phyloP scores from a whole-genome alignment of 2,888 invertebrate genomes.

The Tinea pellionella region DNA sequence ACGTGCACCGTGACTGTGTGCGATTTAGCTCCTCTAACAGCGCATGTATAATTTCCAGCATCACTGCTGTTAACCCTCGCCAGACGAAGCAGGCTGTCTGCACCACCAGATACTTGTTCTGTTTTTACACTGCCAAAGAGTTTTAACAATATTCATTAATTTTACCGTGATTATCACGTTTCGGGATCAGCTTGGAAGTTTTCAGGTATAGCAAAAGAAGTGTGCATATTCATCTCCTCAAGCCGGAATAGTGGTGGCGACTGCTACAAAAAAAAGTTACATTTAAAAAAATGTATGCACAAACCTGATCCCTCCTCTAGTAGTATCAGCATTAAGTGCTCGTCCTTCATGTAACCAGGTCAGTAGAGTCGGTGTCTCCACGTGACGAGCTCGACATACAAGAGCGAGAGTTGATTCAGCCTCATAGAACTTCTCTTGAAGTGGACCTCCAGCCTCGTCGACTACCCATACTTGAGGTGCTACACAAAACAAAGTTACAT shows the following conservation, averaged over 20 bases:
- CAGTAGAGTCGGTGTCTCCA: slow-evolving; percentile 52
- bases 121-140: slow-evolving; percentile 46
- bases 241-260: no score
- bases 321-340: slow-evolving; percentile 73
- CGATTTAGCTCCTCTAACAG: slow-evolving; percentile 73
- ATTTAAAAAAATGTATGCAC: no score
- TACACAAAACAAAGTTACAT: slow-evolving; percentile 36
- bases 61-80: slow-evolving; percentile 65
- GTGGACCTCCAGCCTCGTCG: slow-evolving; percentile 73
- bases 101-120: slow-evolving; percentile 57
- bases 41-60: slow-evolving; percentile 79
- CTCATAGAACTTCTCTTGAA: slow-evolving; percentile 76
- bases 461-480: slow-evolving; percentile 78
- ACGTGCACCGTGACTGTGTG: slow-evolving; percentile 78
- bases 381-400: slow-evolving; percentile 66
- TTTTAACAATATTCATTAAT: not conserved
- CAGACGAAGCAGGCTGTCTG: slow-evolving; percentile 58
- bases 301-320: slow-evolving; percentile 74
- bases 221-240: no score
- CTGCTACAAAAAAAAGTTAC: no score
- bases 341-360: slow-evolving; percentile 75
- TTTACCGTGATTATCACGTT: no score
- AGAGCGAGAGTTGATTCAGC: slow-evolving; percentile 76
- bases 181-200: no score
- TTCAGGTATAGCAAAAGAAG: no score